Evolutionary conservation across 2,888 invertebrate genomes (phyloP).

Genomic region (Nymphalis c-album): DNA sequence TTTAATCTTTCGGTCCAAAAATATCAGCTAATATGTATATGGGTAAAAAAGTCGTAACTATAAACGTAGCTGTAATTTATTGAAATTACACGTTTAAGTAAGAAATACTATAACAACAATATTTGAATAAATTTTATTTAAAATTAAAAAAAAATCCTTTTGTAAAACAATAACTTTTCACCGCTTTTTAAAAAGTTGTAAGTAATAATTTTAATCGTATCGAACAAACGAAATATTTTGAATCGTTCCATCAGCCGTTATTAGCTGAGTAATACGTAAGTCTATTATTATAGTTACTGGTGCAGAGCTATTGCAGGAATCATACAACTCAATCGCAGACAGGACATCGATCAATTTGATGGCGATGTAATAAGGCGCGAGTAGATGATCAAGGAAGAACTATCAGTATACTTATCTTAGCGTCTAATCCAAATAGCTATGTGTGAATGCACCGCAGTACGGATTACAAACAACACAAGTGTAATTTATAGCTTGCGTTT

Average conservation of each 20-base stretch:
- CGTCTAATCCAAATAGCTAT: constrained; percentile 39
- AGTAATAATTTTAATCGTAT: constrained; percentile 1
- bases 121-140: no score
- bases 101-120: no score
- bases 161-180: no score
- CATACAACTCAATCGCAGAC: constrained; percentile 48
- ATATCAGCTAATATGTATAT: no score
- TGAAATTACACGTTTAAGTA: no score
- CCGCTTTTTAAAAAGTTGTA: not conserved
- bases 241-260: constrained; percentile 33
- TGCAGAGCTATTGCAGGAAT: constrained; percentile 40
- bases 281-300: constrained; percentile 37
- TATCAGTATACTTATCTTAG: constrained; percentile 39
- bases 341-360: constrained; percentile 52
- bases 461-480: constrained; percentile 37
- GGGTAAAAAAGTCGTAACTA: no score
- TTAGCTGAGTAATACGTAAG: constrained; percentile 26
- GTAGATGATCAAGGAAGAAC: constrained; percentile 39
- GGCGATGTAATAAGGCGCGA: constrained; percentile 48
- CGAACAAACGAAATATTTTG: constrained; percentile 22
- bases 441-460: constrained; percentile 33
- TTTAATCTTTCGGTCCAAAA: no score
- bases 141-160: no score
- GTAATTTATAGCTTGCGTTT: constrained; percentile 53
- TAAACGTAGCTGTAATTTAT: no score